Percentiles rank a stretch among this genome's conserved stretches.
phyloP scores from a whole-genome alignment of 2,113 vertebrate species.

The Brienomyrus longianalis region DNA sequence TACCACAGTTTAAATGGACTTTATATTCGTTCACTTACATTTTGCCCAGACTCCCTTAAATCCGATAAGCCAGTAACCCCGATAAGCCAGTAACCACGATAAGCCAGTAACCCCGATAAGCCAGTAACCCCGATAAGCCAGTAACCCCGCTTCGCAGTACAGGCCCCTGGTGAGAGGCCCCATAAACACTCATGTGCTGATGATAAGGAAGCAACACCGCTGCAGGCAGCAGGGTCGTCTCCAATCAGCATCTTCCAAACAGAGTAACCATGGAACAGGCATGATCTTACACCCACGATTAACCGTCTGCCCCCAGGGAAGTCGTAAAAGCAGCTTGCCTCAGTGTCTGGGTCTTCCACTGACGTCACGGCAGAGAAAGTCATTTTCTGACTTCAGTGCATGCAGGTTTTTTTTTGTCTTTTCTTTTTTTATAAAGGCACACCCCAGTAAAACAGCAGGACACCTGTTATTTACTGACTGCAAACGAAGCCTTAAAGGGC shows the following conservation, averaged over 20 bases:
- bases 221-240: not conserved
- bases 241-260: not conserved
- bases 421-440: conserved; percentile 23
- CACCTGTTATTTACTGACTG: conserved; percentile 24
- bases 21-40: no score
- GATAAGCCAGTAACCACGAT: no score
- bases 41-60: no score
- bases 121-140: no score
- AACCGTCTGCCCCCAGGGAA: not conserved
- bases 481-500: conserved; percentile 15
- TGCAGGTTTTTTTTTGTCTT: not conserved
- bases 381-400: conserved; percentile 21
- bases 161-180: not conserved
- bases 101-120: no score
- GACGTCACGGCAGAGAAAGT: conserved; percentile 17
- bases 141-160: no score
- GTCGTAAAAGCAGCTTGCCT: not conserved
- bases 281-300: not conserved
- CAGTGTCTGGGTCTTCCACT: conserved; percentile 5
- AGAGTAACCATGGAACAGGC: not conserved
- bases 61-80: no score
- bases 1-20: no score
- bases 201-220: not conserved
- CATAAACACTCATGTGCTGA: not conserved
- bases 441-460: conserved; percentile 30